Evolutionary conservation across 2,888 invertebrate species (phyloP), one percentile per base, ranked within the genome.

Genomic region (Chrysotoxum bicinctum): DNA sequence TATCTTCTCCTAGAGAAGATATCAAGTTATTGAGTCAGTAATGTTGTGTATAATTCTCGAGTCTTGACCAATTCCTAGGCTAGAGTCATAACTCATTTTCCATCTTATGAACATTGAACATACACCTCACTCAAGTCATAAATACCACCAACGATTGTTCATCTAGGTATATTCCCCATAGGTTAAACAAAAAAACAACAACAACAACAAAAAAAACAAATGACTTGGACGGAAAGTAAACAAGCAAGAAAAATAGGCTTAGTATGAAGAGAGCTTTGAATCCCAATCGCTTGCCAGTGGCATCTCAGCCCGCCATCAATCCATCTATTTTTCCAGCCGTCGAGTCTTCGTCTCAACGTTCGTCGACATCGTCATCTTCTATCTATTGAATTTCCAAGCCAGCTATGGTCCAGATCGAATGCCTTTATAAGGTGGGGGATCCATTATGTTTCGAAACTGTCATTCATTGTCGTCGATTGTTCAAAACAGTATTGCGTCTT

Each of bases 371-470:
- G 5, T 50, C 30, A 10, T 23, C 43, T 35, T 62, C 37, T 50
- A 62, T 74, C 74, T 64, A 75, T 76, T 66, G 70, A 75, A 75
- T 68, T 62, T 37, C 45, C 56, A 75, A 62, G 45, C 81, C 84
- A 85, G 84, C 68, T 85, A 85, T 85, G 81, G 84, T 81, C 81
- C 85, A 85, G 85, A 77, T 85, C 60, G 76, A 50, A 85, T 81
- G 85, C 68, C 85, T 77, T 81, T 77, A 81, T 85, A 85, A 77
- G 85, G 85, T 81, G 85, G 85, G 85, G 72, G 80, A 85, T 85
- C 85, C 72, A 85, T 85, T 85, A 81, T 77, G 76, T 76, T 85
- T 85, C 73, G 81, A 85, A 85, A 85, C 85, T 85, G 85, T 85
- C 85, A 81, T 81, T 85, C 81, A 77, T 69, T 72, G 68, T 76